Evolutionary conservation across 2,113 vertebrate genomes (phyloP), one percentile per base, ranked within the genome.

Genomic region (Puffinus mauretanicus): DNA sequence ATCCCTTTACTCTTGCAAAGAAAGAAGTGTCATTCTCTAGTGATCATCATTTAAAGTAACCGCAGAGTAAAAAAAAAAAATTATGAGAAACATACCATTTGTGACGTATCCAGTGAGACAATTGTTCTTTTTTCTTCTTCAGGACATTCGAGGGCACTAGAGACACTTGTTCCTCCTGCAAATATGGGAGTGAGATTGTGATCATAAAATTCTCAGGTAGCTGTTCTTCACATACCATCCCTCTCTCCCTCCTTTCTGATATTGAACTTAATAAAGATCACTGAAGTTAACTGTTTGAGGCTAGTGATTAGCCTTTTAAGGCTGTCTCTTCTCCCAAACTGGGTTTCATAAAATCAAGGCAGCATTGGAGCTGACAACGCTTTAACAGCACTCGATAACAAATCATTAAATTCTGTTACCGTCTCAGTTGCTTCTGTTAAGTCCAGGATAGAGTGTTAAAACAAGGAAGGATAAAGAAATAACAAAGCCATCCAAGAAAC

Each of bases 81-180:
- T 8, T 10, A 11, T 86, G 44, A 70, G 70, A 86, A 44, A 97
- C 95, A 52, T 98, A 99, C 99, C 99, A 99, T 99, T 98, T 99
- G 99, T 94, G 99, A 99, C 62, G 99, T 99, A 92, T 99, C 99
- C 98, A 99, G 96, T 27, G 99, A 99, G 72, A 99, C 96, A 92
- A 99, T 99, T 92, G 98, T 98, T 98, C 99, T 99, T 84, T 97
- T 98, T 96, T 99, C 99, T 97, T 99, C 99, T 78, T 96, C 97
- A 81, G 99, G 99, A 97, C 99, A 99, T 97, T 99, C 99, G 49
- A 99, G 98, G 73, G 98, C 99, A 95, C 98, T 99, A 69, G 99
- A 99, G 86, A 99, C 99, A 97, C 99, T 99, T 3, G 99, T 99
- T 26, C 99, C 99, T 96, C 99, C 99, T 99, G 97, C 95, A 87